phyloP scores from a whole-genome alignment of 2,113 vertebrate genomes.

The Ceyx margarethae region DNA sequence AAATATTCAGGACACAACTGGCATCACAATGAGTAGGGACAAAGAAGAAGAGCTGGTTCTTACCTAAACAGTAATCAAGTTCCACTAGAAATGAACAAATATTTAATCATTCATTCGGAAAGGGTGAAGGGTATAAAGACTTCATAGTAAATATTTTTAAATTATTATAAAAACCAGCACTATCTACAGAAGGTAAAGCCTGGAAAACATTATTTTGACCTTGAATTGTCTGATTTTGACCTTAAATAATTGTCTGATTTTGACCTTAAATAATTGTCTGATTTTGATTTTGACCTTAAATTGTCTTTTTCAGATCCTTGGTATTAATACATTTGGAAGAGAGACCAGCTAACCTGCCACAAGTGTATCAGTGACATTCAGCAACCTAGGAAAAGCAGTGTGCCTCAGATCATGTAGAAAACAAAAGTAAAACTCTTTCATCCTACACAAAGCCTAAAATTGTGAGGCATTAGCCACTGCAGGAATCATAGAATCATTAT shows the following conservation, averaged over 20 bases:
- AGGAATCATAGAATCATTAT: not conserved
- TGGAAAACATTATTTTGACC: not conserved
- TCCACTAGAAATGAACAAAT: not conserved
- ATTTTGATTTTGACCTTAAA: too few species aligned
- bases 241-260: too few species aligned
- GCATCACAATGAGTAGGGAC: not conserved
- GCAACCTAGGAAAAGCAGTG: not conserved
- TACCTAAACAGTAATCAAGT: not conserved
- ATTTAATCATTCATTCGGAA: not conserved
- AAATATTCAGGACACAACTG: not conserved
- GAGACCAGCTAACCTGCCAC: not conserved
- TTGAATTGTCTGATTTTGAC: too few species aligned
- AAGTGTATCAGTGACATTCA: not conserved
- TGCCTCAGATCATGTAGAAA: not conserved
- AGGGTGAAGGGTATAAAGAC: not conserved
- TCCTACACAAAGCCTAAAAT: not conserved
- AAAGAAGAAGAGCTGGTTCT: not conserved
- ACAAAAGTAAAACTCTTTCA: not conserved
- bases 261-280: too few species aligned
- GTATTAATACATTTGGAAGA: not conserved
- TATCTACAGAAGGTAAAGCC: not conserved
- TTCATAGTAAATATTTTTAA: fast-evolving
- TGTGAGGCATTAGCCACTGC: not conserved
- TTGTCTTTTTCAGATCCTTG: not conserved
- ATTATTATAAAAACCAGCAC: not conserved